Percentiles rank a stretch among this genome's conserved stretches.
These are phyloP conservation scores for Philopotamus ludificatus DNA, from an alignment of 1,140 invertebrate genomes.

Conservation along the genomic window DNA sequence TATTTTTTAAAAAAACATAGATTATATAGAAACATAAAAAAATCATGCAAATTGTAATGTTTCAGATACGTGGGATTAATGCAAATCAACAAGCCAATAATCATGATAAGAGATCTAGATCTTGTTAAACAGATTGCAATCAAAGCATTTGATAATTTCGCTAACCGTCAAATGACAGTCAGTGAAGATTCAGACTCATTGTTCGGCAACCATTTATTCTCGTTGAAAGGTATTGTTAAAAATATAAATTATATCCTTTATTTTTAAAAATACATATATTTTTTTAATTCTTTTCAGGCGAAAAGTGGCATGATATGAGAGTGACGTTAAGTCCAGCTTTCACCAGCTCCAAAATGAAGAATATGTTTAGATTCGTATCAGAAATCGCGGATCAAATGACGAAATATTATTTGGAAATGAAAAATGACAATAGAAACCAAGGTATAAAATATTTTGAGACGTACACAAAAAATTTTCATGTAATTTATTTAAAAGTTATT, in stretches of 20 bases:
- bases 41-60: too few relatives aligned
- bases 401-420: neutral
- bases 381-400: conserved; percentile 4
- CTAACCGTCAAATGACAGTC: conserved; percentile 56
- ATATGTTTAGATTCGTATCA: neutral
- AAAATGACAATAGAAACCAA: conserved; percentile 1
- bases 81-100: conserved; percentile 53
- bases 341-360: conserved; percentile 14
- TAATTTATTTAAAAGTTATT: conserved; percentile 44
- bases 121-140: conserved; percentile 60
- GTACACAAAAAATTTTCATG: conserved; percentile 35
- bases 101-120: conserved; percentile 62
- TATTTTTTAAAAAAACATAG: neutral
- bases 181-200: conserved; percentile 54
- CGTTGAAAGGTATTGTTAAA: conserved; percentile 51
- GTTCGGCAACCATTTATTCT: conserved; percentile 55
- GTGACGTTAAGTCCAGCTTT: conserved; percentile 13
- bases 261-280: neutral
- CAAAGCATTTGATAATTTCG: conserved; percentile 67
- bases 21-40: too few relatives aligned
- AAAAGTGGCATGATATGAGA: conserved; percentile 16
- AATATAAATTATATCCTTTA: neutral
- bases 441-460: neutral
- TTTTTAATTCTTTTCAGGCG: neutral
- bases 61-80: conserved; percentile 55